Percentiles rank a stretch among this genome's conserved stretches.
These are phyloP conservation scores for Nymphicus hollandicus DNA, from an alignment of 2,113 vertebrate species.

Conservation along the genomic window DNA sequence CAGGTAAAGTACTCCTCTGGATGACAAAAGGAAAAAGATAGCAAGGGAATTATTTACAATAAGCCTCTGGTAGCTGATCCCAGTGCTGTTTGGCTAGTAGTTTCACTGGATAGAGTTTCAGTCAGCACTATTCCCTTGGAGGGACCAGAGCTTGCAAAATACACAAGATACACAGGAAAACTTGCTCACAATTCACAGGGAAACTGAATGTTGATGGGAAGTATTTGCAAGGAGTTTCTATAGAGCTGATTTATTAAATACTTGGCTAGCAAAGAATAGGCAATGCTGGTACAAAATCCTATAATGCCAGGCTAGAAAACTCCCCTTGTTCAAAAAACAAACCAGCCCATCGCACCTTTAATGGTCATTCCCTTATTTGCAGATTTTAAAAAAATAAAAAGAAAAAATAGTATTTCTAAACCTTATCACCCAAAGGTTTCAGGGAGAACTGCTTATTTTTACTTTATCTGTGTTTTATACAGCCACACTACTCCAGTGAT, in stretches of 20 bases:
- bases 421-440: background rate
- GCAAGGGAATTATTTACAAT: background rate
- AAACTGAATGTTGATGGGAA: background rate
- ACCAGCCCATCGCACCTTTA: background rate
- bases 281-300: background rate
- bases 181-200: background rate
- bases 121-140: background rate
- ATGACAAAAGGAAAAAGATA: background rate
- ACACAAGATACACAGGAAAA: background rate
- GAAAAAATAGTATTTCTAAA: background rate
- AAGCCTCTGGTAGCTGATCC: background rate
- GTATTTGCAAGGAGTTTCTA: background rate
- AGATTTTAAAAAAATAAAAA: background rate
- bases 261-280: background rate
- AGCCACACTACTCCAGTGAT: background rate
- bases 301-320: background rate
- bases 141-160: background rate
- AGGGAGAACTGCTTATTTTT: constrained; percentile 2
- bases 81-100: background rate
- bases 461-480: background rate
- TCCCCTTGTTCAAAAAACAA: background rate
- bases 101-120: background rate
- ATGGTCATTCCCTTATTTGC: background rate
- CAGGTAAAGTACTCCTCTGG: background rate
- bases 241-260: background rate